Percentiles rank a stretch among this genome's conserved stretches.
Conservation (phyloP, 2,888 invertebrate species). For the Psococerastis gibbosa region DNA sequence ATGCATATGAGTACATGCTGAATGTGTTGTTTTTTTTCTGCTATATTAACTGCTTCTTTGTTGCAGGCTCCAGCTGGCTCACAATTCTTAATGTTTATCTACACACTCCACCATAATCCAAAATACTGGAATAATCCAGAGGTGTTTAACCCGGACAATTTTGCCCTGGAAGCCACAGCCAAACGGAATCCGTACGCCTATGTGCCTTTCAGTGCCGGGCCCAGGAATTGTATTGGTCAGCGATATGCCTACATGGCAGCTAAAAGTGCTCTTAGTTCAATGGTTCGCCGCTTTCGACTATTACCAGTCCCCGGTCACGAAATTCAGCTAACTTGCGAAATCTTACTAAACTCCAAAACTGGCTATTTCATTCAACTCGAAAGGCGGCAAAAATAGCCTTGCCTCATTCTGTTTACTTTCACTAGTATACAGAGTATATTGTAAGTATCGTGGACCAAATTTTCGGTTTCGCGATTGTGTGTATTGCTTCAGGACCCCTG, state of each 20-base stretch:
- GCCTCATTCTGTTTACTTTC: too few relatives aligned
- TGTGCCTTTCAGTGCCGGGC: constrained; percentile 41
- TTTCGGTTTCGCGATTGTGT: too few relatives aligned
- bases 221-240: constrained; percentile 37
- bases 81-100: neutral
- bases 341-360: too few relatives aligned
- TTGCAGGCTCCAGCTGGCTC: neutral
- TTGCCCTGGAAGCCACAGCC: constrained; percentile 23
- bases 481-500: too few relatives aligned
- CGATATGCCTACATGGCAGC: neutral
- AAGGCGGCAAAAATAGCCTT: too few relatives aligned
- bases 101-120: neutral
- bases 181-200: constrained; percentile 30
- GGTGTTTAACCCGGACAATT: constrained; percentile 32
- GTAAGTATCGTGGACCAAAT: too few relatives aligned
- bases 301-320: neutral
- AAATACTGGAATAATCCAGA: constrained; percentile 20
- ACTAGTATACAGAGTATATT: too few relatives aligned
- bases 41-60: too few relatives aligned
- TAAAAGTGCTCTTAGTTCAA: neutral
- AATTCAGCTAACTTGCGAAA: neutral
- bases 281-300: neutral
- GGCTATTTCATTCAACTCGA: too few relatives aligned
- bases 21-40: too few relatives aligned
- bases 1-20: too few relatives aligned